Conservation (phyloP, 2,797 vertebrate species). For the Petrocephalus schoutedeni region DNA sequence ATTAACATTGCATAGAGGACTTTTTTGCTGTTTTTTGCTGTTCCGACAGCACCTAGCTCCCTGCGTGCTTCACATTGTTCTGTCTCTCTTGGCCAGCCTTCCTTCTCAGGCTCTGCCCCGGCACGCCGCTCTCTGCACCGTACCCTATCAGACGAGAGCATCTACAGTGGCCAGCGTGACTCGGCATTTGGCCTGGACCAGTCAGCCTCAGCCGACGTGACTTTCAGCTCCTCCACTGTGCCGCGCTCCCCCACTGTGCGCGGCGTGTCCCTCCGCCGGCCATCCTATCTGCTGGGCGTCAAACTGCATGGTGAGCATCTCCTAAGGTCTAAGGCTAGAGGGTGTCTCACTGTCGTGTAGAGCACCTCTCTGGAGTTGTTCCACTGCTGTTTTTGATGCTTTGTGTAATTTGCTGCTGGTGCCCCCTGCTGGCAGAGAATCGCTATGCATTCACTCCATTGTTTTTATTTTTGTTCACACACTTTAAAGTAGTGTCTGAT, state of each 20-base stretch:
- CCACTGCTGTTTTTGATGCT: not conserved
- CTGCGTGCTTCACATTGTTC: conserved; percentile 70
- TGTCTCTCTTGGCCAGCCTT: conserved; percentile 59
- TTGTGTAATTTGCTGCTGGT: not conserved
- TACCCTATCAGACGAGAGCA: conserved; percentile 93
- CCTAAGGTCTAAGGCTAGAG: not conserved
- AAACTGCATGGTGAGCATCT: conserved; percentile 76
- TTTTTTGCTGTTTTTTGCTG: not conserved
- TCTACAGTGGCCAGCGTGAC: conserved; percentile 89
- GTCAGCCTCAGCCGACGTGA: conserved; percentile 60
- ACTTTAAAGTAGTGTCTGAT: not conserved
- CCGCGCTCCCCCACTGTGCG: conserved; percentile 8
- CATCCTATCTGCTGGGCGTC: conserved; percentile 76
- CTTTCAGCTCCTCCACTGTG: conserved; percentile 6
- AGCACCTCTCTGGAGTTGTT: not conserved
- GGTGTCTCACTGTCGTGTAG: not conserved
- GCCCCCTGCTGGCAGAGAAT: not conserved
- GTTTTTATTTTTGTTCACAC: not conserved
- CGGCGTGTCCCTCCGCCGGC: conserved; percentile 63
- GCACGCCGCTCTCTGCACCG: conserved; percentile 82
- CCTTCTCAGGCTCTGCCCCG: conserved; percentile 73
- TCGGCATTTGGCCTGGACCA: conserved; percentile 69
- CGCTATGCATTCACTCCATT: not conserved
- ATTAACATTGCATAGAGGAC: not conserved
- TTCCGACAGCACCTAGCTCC: not conserved